Evolutionary conservation across 2,797 vertebrate genomes (phyloP), one percentile per base, ranked within the genome.

Genomic region (Trachops cirrhosus): DNA sequence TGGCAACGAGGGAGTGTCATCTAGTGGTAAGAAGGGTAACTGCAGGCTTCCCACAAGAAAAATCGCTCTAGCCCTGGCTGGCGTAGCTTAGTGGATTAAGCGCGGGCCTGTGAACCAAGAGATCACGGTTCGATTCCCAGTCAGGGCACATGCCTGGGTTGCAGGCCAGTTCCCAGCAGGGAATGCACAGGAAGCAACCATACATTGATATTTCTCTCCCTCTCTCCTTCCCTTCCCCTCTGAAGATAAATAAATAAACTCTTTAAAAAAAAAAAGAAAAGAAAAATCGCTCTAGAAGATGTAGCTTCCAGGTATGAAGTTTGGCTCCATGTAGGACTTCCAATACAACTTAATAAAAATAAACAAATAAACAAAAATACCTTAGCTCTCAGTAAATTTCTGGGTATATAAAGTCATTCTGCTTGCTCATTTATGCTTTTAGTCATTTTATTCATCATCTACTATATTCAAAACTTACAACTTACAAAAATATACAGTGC

Each of bases 11-110:
- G 29, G 41, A 74, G 85, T 48, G 21, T 89, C 88, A 85, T 15
- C 95, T 93, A 93, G 96, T 92, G 90, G 96, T 68, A 41, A 14
- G 2, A 85, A 77, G 37, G 24, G 48, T 34, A 87, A 96, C 48
- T 90, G n/a, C 85, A 74, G 78, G 10, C 32, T 88, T 90, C 89
- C 46, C 39, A 37, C 79, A 73, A 39, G 6, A n/a, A 57, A 62
- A 73, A 41, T 68, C 52, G 78, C 67, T 39, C 48, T 26, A 41
- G 75, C n/a, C n/a, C n/a, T n/a, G n/a, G n/a, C n/a, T n/a, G n/a
- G n/a, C n/a, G n/a, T n/a, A n/a, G n/a, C n/a, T n/a, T n/a, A n/a
- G n/a, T n/a, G n/a, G n/a, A n/a, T n/a, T n/a, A n/a, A n/a, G n/a
- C n/a, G n/a, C n/a, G n/a, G n/a, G n/a, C n/a, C n/a, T n/a, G n/a